These are phyloP conservation scores for Lypha dubia DNA, from an alignment of 2,888 invertebrate species.

Conservation along the genomic window DNA sequence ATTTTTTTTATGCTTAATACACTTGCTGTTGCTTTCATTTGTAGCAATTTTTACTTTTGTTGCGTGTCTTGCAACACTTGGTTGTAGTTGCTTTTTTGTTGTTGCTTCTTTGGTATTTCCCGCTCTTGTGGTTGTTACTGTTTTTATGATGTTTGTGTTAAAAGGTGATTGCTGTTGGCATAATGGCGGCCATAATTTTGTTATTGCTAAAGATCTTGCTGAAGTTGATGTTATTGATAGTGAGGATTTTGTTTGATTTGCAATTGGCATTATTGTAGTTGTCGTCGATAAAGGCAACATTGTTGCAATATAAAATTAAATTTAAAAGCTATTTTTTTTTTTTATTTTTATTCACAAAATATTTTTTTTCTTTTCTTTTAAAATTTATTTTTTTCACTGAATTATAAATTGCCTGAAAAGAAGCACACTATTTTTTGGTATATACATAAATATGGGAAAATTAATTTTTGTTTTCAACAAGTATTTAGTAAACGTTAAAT, in stretches of 20 bases:
- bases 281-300: constrained; percentile 49
- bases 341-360: background rate
- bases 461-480: too few relatives aligned
- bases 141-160: constrained; percentile 19
- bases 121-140: constrained; percentile 7
- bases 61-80: constrained; percentile 4
- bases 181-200: constrained; percentile 49
- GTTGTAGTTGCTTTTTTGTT: background rate
- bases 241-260: constrained; percentile 54
- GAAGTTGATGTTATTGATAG: constrained; percentile 30
- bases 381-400: constrained; percentile 2
- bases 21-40: constrained; percentile 43
- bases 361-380: constrained; percentile 6
- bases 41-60: constrained; percentile 25
- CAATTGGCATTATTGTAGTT: constrained; percentile 50
- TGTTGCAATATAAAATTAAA: constrained; percentile 39
- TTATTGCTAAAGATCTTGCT: constrained; percentile 38
- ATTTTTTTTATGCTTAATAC: constrained; percentile 50
- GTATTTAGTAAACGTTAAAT: too few relatives aligned
- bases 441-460: too few relatives aligned
- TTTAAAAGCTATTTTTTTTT: background rate
- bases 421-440: background rate
- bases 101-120: constrained; percentile 6
- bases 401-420: background rate
- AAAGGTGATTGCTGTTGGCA: constrained; percentile 52